Evolutionary conservation across 2,113 vertebrate genomes (phyloP).

Genomic region (Apeltes quadracus): DNA sequence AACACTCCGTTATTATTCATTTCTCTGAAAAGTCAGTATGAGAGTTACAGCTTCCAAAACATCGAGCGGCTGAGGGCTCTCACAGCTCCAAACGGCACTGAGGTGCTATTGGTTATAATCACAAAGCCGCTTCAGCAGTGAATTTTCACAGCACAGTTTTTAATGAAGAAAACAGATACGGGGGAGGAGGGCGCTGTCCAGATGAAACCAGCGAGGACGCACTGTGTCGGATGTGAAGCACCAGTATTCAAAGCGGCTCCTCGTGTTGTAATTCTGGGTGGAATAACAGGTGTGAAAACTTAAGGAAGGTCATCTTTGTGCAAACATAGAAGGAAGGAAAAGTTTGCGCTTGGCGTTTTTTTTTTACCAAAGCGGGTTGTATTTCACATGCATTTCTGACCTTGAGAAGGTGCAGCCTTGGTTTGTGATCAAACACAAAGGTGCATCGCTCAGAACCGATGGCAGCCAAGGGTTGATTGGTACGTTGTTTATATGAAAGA

Average conservation of each 20-base stretch:
- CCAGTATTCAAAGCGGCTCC: neutral
- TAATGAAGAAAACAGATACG: neutral
- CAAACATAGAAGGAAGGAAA: neutral
- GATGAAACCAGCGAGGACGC: neutral
- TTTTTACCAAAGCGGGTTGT: no score
- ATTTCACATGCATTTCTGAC: no score
- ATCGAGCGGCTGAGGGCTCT: conserved; percentile 18
- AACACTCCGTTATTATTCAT: neutral
- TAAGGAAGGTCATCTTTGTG: conserved; percentile 2
- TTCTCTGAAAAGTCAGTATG: neutral
- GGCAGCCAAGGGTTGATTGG: no score
- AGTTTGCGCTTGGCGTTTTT: neutral
- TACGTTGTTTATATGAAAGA: no score
- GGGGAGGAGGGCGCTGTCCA: neutral
- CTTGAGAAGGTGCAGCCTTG: no score
- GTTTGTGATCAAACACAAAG: no score
- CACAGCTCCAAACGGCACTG: conserved; percentile 3
- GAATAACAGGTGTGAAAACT: conserved; percentile 32
- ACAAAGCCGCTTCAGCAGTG: neutral
- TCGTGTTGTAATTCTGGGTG: neutral
- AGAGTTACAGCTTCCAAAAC: conserved; percentile 29
- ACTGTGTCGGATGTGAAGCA: conserved; percentile 49
- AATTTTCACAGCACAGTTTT: neutral
- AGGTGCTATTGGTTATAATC: conserved; percentile 22
- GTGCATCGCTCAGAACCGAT: no score